Evolutionary conservation across 2,888 invertebrate species (phyloP).

Genomic region (Bombyx huttoni): DNA sequence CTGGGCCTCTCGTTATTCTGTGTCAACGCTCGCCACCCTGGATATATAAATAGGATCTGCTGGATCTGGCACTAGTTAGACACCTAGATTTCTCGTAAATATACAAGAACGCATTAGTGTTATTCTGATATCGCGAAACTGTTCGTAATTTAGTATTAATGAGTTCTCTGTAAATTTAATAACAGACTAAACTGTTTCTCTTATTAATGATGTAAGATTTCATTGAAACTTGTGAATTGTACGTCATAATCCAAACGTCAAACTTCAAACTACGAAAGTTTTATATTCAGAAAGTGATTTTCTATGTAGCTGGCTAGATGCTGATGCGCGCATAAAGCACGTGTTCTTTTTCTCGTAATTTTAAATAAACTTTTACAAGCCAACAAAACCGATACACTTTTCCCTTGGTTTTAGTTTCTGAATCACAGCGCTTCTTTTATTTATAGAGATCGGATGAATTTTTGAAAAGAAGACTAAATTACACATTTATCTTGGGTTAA

Average conservation of each 20-base stretch:
- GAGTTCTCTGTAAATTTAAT: too few species aligned
- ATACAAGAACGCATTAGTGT: not conserved
- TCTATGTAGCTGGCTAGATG: too few species aligned
- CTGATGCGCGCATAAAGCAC: too few species aligned
- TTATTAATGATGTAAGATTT: too few species aligned
- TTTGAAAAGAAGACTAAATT: not conserved
- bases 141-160: too few species aligned
- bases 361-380: not conserved
- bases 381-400: not conserved
- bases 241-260: too few species aligned
- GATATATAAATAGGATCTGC: slow-evolving; percentile 13
- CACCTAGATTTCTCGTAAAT: not conserved
- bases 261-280: too few species aligned
- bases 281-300: too few species aligned
- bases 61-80: not conserved
- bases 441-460: not conserved
- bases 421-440: not conserved
- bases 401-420: not conserved
- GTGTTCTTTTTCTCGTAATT: too few species aligned
- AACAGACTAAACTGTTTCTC: too few species aligned
- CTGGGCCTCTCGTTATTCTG: slow-evolving; percentile 29
- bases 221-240: too few species aligned
- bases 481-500: not conserved
- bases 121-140: too few species aligned
- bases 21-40: slow-evolving; percentile 28